These are phyloP conservation scores for Oxycera nigricornis DNA, from an alignment of 2,888 invertebrate genomes.

Conservation along the genomic window DNA sequence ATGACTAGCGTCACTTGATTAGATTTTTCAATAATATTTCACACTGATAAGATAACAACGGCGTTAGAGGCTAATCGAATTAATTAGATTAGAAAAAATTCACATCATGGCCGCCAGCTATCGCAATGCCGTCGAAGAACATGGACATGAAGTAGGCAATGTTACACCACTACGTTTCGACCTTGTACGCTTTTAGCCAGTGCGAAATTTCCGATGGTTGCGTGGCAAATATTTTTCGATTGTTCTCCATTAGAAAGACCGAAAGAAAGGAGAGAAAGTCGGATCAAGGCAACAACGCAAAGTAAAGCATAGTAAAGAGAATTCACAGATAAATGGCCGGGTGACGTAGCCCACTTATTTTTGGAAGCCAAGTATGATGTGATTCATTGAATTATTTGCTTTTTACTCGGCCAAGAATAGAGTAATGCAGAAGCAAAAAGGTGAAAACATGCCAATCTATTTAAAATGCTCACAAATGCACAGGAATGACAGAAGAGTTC, in stretches of 20 bases:
- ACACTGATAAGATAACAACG: constrained; percentile 3
- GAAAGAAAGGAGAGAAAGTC: constrained; percentile 18
- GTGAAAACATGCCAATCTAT: constrained; percentile 5
- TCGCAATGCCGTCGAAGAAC: neutral
- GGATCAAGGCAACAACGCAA: neutral
- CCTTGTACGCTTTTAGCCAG: constrained; percentile 3
- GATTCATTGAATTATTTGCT: constrained; percentile 4
- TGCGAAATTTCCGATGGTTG: constrained; percentile 1
- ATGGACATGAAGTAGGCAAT: neutral
- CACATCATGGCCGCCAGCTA: neutral
- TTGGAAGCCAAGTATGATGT: constrained; percentile 7
- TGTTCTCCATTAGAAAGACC: constrained; percentile 1
- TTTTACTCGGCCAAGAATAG: neutral
- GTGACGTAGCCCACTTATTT: constrained; percentile 17
- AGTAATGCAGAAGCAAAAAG: neutral
- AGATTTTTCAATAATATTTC: neutral
- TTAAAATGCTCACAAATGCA: neutral
- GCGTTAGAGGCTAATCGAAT: neutral
- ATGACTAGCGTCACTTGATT: no score
- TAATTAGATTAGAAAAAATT: neutral
- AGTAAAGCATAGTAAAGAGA: constrained; percentile 13
- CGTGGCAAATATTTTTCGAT: neutral
- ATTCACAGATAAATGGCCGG: neutral
- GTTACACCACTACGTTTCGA: neutral
- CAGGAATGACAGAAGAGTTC: neutral